phyloP scores from a whole-genome alignment of 2,888 invertebrate species.

The Microplitis manilae region DNA sequence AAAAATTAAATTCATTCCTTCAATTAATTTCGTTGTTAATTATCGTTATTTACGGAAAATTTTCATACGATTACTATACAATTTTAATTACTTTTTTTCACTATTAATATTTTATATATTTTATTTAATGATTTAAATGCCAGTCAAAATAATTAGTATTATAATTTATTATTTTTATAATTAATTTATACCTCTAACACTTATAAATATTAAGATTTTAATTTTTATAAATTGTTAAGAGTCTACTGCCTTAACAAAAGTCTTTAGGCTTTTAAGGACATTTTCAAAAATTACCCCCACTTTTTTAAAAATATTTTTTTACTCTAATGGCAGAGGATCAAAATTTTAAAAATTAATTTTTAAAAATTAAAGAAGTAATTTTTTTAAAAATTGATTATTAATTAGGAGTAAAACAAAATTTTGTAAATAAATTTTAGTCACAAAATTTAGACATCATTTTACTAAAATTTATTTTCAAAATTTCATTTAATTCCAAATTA shows the following conservation, averaged over 20 bases:
- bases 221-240: constrained; percentile 57
- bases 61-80: constrained; percentile 67
- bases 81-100: constrained; percentile 63
- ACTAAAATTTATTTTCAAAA: too few relatives aligned
- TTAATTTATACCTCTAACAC: constrained; percentile 54
- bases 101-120: constrained; percentile 49
- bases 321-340: too few relatives aligned
- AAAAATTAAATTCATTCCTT: constrained; percentile 19
- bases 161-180: neutral
- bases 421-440: too few relatives aligned
- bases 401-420: too few relatives aligned
- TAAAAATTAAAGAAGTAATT: too few relatives aligned
- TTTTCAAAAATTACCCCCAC: too few relatives aligned
- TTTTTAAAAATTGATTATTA: too few relatives aligned
- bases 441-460: too few relatives aligned
- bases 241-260: constrained; percentile 67
- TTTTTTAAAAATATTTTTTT: too few relatives aligned
- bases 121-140: constrained; percentile 65
- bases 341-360: too few relatives aligned
- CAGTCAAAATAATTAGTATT: constrained; percentile 57
- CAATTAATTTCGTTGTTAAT: constrained; percentile 67
- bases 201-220: constrained; percentile 63
- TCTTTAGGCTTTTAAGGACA: constrained; percentile 41
- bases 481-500: too few relatives aligned
- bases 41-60: constrained; percentile 66